Base-by-base conservation (phyloP, 2,797 vertebrate genomes). In the Sebastes nivosus region DNA sequence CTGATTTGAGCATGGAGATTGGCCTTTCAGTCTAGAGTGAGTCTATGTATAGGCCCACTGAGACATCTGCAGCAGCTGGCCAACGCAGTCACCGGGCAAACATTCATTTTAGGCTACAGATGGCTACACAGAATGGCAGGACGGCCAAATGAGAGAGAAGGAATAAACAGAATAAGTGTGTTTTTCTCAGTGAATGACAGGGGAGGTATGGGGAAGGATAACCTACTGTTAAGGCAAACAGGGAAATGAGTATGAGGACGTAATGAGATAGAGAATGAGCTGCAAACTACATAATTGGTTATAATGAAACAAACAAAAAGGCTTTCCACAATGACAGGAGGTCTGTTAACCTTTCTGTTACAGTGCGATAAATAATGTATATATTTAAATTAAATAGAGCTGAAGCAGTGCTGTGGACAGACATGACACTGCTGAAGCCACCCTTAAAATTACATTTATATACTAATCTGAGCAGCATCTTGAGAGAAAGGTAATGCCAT, bases 1-100 rank as follows among this genome's bases (percentile, higher is more conserved):
- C 76, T 91, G 81, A 88, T 79, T 88, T 50, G 8, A 60, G 82
- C 75, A 72, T 11, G 4, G 67, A 87, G 65, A 86, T 78, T 63
- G 82, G 38, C 24, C 67, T 75, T 65, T 77, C 38, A 77, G 87
- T 84, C 61, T 74, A 61, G 34, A 81, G 54, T n/a, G 61, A 74
- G 18, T 88, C 86, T 93, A 88, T 92, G 80, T 93, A 87, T 90
- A 89, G 87, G 24, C 34, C 55, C 55, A 52, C 65, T 54, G 82
- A 87, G 84, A 91, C 84, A 87, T 88, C 70, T 89, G 87, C 83
- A 88, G 61, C 87, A 85, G 85, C 84, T 87, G 84, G 84, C 72
- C 63, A 61, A 72, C 22, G 16, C 72, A 85, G 79, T 91, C 83
- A 84, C 82, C 20, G 16, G 81, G 86, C 86, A 91, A 90, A 88